phyloP scores from a whole-genome alignment of 1,140 invertebrate genomes.

The Nasonia giraulti region DNA sequence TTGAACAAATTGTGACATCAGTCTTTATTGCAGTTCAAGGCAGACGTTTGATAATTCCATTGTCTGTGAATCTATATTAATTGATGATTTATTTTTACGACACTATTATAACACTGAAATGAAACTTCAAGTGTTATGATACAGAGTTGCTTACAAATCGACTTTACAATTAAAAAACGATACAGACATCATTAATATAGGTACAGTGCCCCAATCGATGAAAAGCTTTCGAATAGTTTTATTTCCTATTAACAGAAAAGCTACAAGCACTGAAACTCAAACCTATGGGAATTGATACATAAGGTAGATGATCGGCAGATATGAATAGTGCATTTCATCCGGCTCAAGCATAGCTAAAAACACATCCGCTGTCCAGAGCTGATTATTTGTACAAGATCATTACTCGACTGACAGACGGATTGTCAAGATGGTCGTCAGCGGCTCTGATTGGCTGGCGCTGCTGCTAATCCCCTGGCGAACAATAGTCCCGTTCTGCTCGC shows the following conservation, averaged over 20 bases:
- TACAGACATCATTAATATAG: too few relatives aligned
- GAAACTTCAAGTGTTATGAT: not conserved
- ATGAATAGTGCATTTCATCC: conserved; percentile 26
- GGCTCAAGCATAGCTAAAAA: not conserved
- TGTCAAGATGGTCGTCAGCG: conserved; percentile 20
- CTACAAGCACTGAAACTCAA: not conserved
- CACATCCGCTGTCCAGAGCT: not conserved
- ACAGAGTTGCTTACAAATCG: too few relatives aligned
- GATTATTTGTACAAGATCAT: conserved; percentile 43
- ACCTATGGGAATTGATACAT: conserved; percentile 10
- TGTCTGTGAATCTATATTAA: conserved; percentile 25
- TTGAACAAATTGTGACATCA: conserved; percentile 1
- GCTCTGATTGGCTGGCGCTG: not conserved
- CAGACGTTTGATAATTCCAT: conserved; percentile 27
- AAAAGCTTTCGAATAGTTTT: not conserved
- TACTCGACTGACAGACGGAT: conserved; percentile 16
- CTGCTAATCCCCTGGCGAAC: conserved; percentile 35
- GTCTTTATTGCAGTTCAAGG: conserved; percentile 31
- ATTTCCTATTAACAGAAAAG: not conserved
- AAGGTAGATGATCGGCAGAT: not conserved
- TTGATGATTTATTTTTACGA: conserved; percentile 39
- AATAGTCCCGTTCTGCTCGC: conserved; percentile 34
- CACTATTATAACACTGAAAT: not conserved
- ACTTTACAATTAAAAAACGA: too few relatives aligned
- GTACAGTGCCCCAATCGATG: too few relatives aligned